Conservation (phyloP, 2,888 invertebrate genomes). For the Boloria selene region DNA sequence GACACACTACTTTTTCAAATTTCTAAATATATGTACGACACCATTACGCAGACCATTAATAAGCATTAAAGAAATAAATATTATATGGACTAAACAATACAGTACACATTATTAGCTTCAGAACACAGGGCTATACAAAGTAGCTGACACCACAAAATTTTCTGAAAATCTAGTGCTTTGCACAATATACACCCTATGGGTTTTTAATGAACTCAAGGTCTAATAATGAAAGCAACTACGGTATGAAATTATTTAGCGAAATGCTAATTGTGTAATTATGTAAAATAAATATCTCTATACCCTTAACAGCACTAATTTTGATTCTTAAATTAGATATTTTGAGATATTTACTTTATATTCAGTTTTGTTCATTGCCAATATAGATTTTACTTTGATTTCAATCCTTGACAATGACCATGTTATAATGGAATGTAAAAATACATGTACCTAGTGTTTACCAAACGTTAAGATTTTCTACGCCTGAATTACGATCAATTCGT, state of each 20-base stretch:
- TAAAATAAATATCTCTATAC: neutral
- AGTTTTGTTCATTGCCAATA: too few relatives aligned
- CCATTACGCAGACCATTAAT: constrained; percentile 12
- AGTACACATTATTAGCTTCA: constrained; percentile 19
- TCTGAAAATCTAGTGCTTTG: constrained; percentile 1
- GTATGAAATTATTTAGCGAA: constrained; percentile 8
- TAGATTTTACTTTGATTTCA: too few relatives aligned
- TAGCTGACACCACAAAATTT: constrained; percentile 1
- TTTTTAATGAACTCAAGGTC: constrained; percentile 4
- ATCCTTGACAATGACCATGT: too few relatives aligned
- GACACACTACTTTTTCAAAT: neutral
- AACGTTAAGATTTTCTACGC: too few relatives aligned
- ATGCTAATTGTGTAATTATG: neutral
- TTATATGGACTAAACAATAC: constrained; percentile 5
- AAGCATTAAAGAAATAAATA: constrained; percentile 18
- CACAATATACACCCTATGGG: constrained; percentile 1
- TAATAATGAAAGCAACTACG: neutral
- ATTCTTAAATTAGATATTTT: too few relatives aligned
- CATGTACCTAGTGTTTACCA: too few relatives aligned
- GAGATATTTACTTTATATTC: too few relatives aligned
- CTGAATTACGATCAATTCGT: too few relatives aligned
- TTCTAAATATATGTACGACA: neutral
- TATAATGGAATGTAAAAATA: too few relatives aligned
- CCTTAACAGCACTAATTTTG: neutral
- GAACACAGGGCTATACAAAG: constrained; percentile 11